Percentiles rank a stretch among this genome's conserved stretches.
phyloP scores from a whole-genome alignment of 2,113 vertebrate genomes.

The Oncorhynchus nerka region DNA sequence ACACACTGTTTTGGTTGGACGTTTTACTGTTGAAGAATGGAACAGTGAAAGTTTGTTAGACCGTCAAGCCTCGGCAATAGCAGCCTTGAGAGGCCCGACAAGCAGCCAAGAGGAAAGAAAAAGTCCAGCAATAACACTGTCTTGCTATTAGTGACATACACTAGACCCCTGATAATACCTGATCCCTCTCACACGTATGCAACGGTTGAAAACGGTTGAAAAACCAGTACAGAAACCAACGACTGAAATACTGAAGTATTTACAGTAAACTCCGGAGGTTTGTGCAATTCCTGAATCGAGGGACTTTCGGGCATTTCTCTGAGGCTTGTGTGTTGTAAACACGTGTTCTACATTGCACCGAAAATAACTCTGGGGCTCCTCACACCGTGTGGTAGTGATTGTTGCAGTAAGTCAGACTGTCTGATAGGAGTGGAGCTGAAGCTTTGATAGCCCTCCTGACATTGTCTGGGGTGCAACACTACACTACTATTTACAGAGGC shows the following conservation, averaged over 20 bases:
- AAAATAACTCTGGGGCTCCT: conserved; percentile 16
- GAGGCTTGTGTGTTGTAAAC: conserved; percentile 1
- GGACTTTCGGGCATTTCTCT: neutral
- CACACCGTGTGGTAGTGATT: conserved; percentile 31
- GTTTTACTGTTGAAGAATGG: neutral
- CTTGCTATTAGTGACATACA: neutral
- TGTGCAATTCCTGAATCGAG: neutral
- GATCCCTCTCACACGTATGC: neutral
- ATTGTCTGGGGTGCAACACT: conserved; percentile 34
- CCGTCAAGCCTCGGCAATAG: neutral
- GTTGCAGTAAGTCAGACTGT: conserved; percentile 13
- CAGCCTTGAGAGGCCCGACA: neutral
- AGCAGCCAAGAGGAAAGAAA: neutral
- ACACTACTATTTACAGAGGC: conserved; percentile 40
- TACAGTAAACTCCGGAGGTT: neutral
- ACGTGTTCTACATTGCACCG: conserved; percentile 15
- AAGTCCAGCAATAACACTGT: conserved; percentile 5
- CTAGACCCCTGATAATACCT: neutral
- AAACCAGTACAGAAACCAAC: neutral
- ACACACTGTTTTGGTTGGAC: neutral
- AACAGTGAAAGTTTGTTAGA: too few relatives aligned
- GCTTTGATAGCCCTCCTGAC: conserved; percentile 16
- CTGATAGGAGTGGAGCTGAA: conserved; percentile 16
- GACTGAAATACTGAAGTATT: neutral
- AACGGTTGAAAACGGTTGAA: neutral